Conservation (phyloP, 53 echinoderm and acorn worm genomes). For the Astropecten irregularis region DNA sequence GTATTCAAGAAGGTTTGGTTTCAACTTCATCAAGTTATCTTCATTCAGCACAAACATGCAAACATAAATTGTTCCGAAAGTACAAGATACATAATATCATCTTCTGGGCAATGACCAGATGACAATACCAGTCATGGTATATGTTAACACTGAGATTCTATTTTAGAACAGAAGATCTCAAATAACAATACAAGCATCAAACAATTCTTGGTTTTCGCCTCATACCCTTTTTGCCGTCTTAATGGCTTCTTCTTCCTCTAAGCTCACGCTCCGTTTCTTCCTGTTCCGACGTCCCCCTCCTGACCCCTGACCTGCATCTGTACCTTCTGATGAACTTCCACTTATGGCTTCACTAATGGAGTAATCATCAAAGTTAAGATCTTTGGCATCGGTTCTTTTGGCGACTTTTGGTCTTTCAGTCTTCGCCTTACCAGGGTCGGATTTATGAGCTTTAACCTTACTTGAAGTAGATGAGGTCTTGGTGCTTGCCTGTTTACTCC, state of each 20-base stretch:
- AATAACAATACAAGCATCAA: too few relatives aligned
- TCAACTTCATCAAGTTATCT: too few relatives aligned
- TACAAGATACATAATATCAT: too few relatives aligned
- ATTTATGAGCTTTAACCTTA: background rate
- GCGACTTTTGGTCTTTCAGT: background rate
- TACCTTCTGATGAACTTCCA: background rate
- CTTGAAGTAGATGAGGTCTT: background rate
- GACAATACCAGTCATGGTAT: too few relatives aligned
- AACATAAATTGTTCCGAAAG: too few relatives aligned
- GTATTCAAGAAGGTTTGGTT: too few relatives aligned
- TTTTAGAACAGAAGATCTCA: too few relatives aligned
- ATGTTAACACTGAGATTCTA: too few relatives aligned
- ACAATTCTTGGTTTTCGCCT: too few relatives aligned
- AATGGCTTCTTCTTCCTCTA: constrained; percentile 19
- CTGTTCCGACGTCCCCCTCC: constrained; percentile 6
- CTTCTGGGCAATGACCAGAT: too few relatives aligned
- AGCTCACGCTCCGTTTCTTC: constrained; percentile 20
- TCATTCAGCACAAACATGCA: too few relatives aligned
- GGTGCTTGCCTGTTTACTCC: background rate
- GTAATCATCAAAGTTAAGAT: too few relatives aligned
- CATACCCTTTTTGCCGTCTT: constrained; percentile 33
- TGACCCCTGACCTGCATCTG: constrained; percentile 28
- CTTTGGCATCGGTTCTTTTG: background rate
- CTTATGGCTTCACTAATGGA: background rate
- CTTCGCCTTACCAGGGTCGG: constrained; percentile 9